Percentiles rank a stretch among this genome's conserved stretches.
Conservation (phyloP, 2,888 invertebrate genomes). For the Chalcis sispes region DNA sequence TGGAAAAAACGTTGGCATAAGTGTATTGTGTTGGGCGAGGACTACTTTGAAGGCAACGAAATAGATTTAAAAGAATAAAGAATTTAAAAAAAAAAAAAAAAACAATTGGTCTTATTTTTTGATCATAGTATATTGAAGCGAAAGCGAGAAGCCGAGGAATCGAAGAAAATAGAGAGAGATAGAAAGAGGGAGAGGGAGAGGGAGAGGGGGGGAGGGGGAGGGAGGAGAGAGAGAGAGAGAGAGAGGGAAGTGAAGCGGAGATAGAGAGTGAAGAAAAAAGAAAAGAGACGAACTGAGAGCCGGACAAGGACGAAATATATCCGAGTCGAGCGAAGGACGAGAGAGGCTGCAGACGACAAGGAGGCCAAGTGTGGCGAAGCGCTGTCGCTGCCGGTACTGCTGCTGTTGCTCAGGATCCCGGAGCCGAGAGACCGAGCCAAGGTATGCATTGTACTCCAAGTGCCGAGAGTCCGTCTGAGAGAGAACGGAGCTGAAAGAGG, state of each 20-base stretch:
- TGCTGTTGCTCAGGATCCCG: no score
- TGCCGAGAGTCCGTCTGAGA: conserved; percentile 6
- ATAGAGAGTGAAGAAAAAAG: conserved; percentile 43
- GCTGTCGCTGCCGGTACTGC: no score
- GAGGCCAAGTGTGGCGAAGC: neutral
- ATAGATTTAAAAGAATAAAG: no score
- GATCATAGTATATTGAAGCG: conserved; percentile 12
- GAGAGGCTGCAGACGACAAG: conserved; percentile 4
- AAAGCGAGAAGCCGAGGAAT: conserved; percentile 48
- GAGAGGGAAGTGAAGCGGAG: conserved; percentile 14
- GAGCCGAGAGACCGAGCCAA: conserved; percentile 46
- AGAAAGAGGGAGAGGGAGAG: conserved; percentile 18
- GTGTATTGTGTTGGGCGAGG: no score
- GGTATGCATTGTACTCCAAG: conserved; percentile 65
- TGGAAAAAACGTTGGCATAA: no score
- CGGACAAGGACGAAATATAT: conserved; percentile 48
- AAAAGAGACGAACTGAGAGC: conserved; percentile 37
- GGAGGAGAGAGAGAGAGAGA: conserved; percentile 46
- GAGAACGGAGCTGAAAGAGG: neutral
- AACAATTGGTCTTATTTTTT: no score
- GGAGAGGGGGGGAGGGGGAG: conserved; percentile 15
- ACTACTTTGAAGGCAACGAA: no score
- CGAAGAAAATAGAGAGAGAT: conserved; percentile 53
- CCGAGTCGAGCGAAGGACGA: conserved; percentile 31
- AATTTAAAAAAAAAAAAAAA: no score